A percentile compares a stretch with the other conserved stretches of the same genome.
phyloP scores from a whole-genome alignment of 2,113 vertebrate species.

The Microcebus murinus region DNA sequence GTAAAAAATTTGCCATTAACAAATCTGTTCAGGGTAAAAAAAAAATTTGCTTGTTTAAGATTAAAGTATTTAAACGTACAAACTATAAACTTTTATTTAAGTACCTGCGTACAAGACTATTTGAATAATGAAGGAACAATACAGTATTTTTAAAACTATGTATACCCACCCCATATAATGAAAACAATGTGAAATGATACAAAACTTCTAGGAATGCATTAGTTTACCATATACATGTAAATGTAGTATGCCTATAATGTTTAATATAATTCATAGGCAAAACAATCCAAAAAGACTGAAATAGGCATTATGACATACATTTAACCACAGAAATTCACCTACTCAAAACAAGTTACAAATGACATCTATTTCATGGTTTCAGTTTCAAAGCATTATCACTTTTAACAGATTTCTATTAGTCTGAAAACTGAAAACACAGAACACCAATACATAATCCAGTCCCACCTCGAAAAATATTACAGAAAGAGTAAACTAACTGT shows the following conservation, averaged over 20 bases:
- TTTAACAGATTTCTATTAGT: constrained; percentile 58
- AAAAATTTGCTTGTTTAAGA: neutral
- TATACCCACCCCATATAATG: constrained; percentile 10
- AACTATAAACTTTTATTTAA: constrained; percentile 10
- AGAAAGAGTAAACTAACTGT: constrained; percentile 21
- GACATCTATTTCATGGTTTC: neutral
- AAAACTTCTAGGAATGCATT: constrained; percentile 27
- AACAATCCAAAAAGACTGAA: constrained; percentile 25
- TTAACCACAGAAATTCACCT: constrained; percentile 60
- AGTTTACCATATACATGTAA: constrained; percentile 44
- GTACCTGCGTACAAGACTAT: neutral
- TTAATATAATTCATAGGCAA: neutral
- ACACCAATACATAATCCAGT: constrained; percentile 8
- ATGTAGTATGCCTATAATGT: neutral
- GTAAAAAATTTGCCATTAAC: neutral
- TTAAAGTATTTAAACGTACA: constrained; percentile 34
- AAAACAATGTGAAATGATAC: constrained; percentile 42
- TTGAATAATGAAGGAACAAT: neutral
- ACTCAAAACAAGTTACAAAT: constrained; percentile 47
- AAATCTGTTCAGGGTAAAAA: neutral
- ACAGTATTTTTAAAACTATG: constrained; percentile 35
- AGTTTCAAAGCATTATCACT: constrained; percentile 56
- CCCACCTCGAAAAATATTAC: constrained; percentile 42
- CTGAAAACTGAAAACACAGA: constrained; percentile 48
- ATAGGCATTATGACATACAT: neutral